Base-by-base conservation (phyloP, 2,113 vertebrate species). In the rabbit (Oryctolagus cuniculus) region DNA sequence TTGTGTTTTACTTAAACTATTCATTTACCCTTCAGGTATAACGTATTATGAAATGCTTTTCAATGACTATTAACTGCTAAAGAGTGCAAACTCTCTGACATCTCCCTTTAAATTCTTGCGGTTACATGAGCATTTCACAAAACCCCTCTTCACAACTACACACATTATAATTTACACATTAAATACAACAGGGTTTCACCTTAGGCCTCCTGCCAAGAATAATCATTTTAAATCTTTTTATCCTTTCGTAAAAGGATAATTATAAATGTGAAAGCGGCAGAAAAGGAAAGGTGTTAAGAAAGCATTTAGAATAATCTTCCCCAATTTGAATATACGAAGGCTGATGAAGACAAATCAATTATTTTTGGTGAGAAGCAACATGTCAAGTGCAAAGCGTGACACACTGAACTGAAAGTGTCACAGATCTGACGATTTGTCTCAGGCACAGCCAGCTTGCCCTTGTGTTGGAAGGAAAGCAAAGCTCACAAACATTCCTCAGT, bases 81-180 rank as follows among this genome's bases (percentile, higher is more conserved):
- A 84, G 61, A 97, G 92, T 92, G 85, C 96, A 98, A 97, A 97
- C 96, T 97, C 96, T 96, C 67, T 97, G 97, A 98, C 96, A 98
- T 93, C 93, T 97, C 98, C 95, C 89, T 97, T 96, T n/a, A 96
- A 96, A 97, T 94, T 97, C 93, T 93, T 96, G 88, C 25, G 36
- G 97, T 98, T 96, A 96, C 89, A 92, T 55, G 79, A 98, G 81
- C 89, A 95, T 96, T 98, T 97, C 95, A 96, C 85, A 97, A 95
- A 98, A 94, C 85, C 93, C 74, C 78, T 96, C 94, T 97, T 98
- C 96, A 95, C 95, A 96, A 97, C 92, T 44, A 92, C 91, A 96
- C 92, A 98, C 90, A 2, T 98, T 98, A 97, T 98, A 98, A 98
- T 98, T 98, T 98, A 97, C 91, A 87, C 96, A 98, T 98, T 98